Base-by-base conservation (phyloP, 2,797 vertebrate species). In the Rachycentron canadum region DNA sequence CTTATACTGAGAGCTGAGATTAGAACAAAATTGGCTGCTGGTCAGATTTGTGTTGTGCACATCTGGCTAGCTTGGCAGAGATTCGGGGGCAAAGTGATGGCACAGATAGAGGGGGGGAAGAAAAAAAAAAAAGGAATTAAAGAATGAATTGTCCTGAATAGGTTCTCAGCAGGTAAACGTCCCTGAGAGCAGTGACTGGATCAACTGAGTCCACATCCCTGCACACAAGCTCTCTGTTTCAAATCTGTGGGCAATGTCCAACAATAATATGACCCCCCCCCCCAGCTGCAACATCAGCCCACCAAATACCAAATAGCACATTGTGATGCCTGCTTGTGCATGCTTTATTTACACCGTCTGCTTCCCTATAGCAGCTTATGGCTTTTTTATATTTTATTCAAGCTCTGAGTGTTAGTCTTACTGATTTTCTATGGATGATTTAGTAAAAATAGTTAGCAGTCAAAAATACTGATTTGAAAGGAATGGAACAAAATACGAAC, bases 21-120 rank as follows among this genome's bases (percentile, higher is more conserved):
- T 92, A 92, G 88, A 73, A 77, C 69, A 23, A 80, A 90, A 91
- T 89, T 90, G 91, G 89, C 92, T 83, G 83, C 78, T 60, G 75
- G 86, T 91, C 91, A 87, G 85, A 84, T 84, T 68, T 87, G 47
- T 80, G 81, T 78, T 85, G 73, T 82, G 70, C 89, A 91, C 86
- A 91, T 90, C 85, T 91, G 89, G 85, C 73, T 70, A 23, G 63
- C 72, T 81, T 88, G 86, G 85, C 76, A 16, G 68, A 72, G 71
- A 85, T 84, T 87, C 62, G 61, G 78, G 47, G 74, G 67, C 78
- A 85, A 73, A 87, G 67, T 65, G 73, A 83, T 85, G 85, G 76
- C 78, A 43, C 60, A 59, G 67, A 86, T 28, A 57, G 26, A 8
- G 7, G 7, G 3, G 3, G 3, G 7, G 59, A 74, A 82, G n/a